Evolutionary conservation across 37 sponge, comb jelly and placozoan species (phyloP).

Genomic region (Diacarnus erythraeanus): DNA sequence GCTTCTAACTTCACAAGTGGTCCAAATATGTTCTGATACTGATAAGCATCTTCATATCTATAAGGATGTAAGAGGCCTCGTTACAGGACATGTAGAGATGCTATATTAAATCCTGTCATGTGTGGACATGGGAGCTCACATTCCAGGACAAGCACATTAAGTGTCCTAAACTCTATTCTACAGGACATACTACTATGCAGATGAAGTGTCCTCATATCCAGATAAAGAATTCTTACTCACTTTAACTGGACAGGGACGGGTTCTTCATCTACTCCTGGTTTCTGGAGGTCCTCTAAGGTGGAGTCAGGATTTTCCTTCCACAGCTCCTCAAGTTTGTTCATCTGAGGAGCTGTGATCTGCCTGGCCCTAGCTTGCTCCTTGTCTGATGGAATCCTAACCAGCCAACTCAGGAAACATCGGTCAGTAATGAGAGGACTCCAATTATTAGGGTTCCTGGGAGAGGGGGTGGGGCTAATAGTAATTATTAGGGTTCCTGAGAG

Average conservation of each 20-base stretch:
- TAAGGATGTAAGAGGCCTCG: not conserved
- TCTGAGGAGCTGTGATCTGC: conserved; percentile 92
- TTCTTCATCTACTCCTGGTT: conserved; percentile 96
- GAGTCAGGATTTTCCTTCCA: conserved; percentile 89
- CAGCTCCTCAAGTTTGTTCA: conserved; percentile 95
- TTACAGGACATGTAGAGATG: no score
- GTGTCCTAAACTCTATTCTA: no score
- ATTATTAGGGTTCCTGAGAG: no score
- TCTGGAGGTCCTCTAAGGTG: conserved; percentile 87
- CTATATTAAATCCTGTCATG: no score
- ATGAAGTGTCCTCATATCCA: no score
- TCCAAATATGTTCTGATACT: conserved; percentile 96
- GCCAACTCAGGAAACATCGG: conserved; percentile 82
- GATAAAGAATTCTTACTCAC: conserved; percentile 28
- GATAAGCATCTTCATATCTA: conserved; percentile 98
- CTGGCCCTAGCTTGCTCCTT: conserved; percentile 91
- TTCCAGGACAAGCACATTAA: no score
- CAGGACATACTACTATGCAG: no score
- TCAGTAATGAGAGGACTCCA: conserved; percentile 96
- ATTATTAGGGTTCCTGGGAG: conserved; percentile 73
- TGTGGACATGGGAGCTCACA: no score
- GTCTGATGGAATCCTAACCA: conserved; percentile 92
- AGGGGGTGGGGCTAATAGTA: not conserved
- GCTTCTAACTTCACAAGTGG: conserved; percentile 98
- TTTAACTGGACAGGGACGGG: conserved; percentile 72